Evolutionary conservation across 1,140 invertebrate species (phyloP).

Genomic region (Eciton burchellii): DNA sequence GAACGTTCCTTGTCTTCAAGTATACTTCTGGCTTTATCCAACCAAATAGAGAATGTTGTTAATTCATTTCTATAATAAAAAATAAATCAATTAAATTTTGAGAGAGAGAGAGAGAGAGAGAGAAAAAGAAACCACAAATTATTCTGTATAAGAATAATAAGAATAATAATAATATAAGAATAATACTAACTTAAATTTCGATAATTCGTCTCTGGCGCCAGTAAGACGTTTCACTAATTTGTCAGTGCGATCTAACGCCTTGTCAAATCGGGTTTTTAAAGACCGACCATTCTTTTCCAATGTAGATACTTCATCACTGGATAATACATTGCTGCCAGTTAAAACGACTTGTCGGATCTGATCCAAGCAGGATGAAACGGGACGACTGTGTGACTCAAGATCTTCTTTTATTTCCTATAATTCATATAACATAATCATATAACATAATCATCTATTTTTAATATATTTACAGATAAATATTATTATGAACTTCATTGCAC

Average conservation of each 20-base stretch:
- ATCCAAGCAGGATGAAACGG: conserved; percentile 94
- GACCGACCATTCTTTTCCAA: conserved; percentile 94
- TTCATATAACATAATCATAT: neutral
- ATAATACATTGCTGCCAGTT: conserved; percentile 95
- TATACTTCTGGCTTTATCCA: conserved; percentile 91
- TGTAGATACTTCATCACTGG: conserved; percentile 94
- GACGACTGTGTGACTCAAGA: conserved; percentile 93
- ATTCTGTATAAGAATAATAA: neutral
- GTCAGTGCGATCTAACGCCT: conserved; percentile 91
- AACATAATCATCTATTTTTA: neutral
- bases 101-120: too few relatives aligned
- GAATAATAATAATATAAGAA: conserved; percentile 51
- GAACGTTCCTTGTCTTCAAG: conserved; percentile 95
- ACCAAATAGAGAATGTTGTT: conserved; percentile 93
- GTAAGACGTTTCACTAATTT: conserved; percentile 91
- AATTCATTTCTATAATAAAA: conserved; percentile 88
- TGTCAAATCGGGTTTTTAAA: conserved; percentile 94
- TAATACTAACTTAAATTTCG: conserved; percentile 91
- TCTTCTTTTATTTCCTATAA: conserved; percentile 95
- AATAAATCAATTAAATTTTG: neutral
- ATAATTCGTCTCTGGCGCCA: conserved; percentile 94
- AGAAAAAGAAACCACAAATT: neutral
- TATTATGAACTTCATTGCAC: conserved; percentile 2
- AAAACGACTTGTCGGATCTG: conserved; percentile 96
- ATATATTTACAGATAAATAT: neutral